Evolutionary conservation across 2,797 vertebrate species (phyloP), one percentile per base, ranked within the genome.

Genomic region (Aeoliscus strigatus): DNA sequence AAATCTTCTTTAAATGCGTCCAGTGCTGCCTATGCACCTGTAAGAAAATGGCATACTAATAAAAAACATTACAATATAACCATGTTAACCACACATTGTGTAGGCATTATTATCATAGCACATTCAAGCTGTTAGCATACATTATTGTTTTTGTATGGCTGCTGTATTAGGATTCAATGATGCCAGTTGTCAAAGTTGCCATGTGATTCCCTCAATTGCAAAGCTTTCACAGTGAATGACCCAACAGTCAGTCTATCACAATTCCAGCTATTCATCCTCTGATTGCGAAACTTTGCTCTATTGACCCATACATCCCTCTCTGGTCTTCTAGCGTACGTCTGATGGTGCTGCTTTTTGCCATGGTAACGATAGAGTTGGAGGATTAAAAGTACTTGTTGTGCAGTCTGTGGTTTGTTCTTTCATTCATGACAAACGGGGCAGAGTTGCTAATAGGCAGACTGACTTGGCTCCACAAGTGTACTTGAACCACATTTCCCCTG

Each of bases 331-430:
- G 39, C 61, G 54, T 39, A 27, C 26, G 59, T 75, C 60, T 53
- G 46, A 73, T 40, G 38, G 41, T 34, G 54, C 34, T 48, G 42
- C 63, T 70, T 40, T 74, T 83, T 73, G 63, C 81, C 70, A 83
- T 83, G 77, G 81, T 63, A 71, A 84, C 85, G 77, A 82, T 68
- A 71, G 26, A 81, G 66, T 31, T 35, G 21, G 35, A 58, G 54
- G 14, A 68, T 70, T 64, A 80, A 78, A 75, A 69, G 29, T n/a
- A 8, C 5, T 33, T 21, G 23, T 51, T 40, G 21, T 38, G 13
- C 15, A n/a, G n/a, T n/a, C n/a, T n/a, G n/a, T n/a, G n/a, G n/a
- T n/a, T n/a, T n/a, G n/a, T n/a, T n/a, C n/a, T n/a, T n/a, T n/a
- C n/a, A n/a, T n/a, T n/a, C n/a, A n/a, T n/a, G n/a, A n/a, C n/a